Conservation (phyloP, 2,888 invertebrate species). For the Metalampra italica region DNA sequence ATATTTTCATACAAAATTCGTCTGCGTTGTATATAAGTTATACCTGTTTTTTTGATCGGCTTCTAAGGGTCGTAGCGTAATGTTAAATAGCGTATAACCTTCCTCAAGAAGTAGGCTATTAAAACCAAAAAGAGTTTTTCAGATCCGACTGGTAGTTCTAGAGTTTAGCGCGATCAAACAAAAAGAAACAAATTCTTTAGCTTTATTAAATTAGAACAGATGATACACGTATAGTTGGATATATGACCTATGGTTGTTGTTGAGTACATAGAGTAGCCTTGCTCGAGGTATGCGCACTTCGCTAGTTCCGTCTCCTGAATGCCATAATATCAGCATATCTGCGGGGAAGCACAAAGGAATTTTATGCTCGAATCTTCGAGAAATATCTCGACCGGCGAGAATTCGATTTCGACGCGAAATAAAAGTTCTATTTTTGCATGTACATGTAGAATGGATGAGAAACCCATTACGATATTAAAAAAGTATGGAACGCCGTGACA, state of each 20-base stretch:
- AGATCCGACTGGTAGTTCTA: too few species aligned
- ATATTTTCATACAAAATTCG: too few species aligned
- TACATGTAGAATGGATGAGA: slow-evolving; percentile 28
- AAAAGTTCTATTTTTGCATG: slow-evolving; percentile 25
- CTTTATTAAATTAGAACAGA: too few species aligned
- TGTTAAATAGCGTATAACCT: too few species aligned
- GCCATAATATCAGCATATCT: slow-evolving; percentile 50
- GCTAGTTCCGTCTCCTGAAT: slow-evolving; percentile 33
- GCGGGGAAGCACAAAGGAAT: slow-evolving; percentile 45
- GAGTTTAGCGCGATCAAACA: too few species aligned
- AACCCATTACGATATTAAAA: slow-evolving; percentile 44
- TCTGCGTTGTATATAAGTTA: too few species aligned
- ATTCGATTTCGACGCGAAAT: slow-evolving; percentile 45
- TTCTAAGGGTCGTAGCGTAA: too few species aligned
- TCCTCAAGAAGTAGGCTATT: too few species aligned
- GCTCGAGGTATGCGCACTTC: slow-evolving; percentile 26
- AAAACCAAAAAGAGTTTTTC: too few species aligned
- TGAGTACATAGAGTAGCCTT: slow-evolving; percentile 2
- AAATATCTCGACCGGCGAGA: slow-evolving; percentile 47
- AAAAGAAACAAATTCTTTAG: too few species aligned
- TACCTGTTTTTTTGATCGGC: too few species aligned
- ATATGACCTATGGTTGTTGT: neutral
- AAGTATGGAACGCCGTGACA: neutral
- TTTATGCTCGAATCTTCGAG: slow-evolving; percentile 45
- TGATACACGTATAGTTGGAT: too few species aligned